Base-by-base conservation (phyloP, 2,797 vertebrate species). In the Argya squamiceps region DNA sequence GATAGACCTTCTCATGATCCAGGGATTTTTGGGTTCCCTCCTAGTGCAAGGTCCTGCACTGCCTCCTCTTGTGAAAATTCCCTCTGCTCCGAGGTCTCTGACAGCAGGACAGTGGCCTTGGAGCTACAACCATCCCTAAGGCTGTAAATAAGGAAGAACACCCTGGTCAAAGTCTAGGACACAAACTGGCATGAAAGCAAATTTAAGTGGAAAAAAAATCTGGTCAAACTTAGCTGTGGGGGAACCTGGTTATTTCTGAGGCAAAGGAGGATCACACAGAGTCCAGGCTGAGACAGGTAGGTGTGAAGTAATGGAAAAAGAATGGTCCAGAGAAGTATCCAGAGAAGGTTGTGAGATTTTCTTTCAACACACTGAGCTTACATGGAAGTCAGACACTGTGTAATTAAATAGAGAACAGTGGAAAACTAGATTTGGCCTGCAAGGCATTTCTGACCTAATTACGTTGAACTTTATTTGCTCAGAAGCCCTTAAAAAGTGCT, bases 361-460 rank as follows among this genome's bases (percentile, higher is more conserved):
- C 67, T 89, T 89, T 88, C 76, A 92, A 86, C 74, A 87, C 70
- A 63, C 34, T 89, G 63, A 79, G 64, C 84, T 92, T 53, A n/a
- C 63, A 84, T n/a, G 15, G 74, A 82, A 95, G 63, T 94, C 93
- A 91, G 75, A 89, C 58, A 36, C 70, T 70, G 44, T 89, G 73
- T 96, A 89, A 97, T 97, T 96, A 97, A 95, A 97, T 70, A 95
- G 84, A 97, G 84, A 95, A 91, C 84, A 89, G 88, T 71, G 85
- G 93, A 96, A 96, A 96, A 91, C 80, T 89, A 88, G 94, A 88
- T 96, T 82, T 88, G 92, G 88, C 96, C 96, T 96, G 88, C 36
- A 69, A 95, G 97, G 97, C 95, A 96, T 94, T 86, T 88, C 89
- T 96, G 96, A 93, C 96, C 97, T 88, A 96, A 96, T 96, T 96